phyloP scores from a whole-genome alignment of 2,797 vertebrate species.

The Danionella dracula region DNA sequence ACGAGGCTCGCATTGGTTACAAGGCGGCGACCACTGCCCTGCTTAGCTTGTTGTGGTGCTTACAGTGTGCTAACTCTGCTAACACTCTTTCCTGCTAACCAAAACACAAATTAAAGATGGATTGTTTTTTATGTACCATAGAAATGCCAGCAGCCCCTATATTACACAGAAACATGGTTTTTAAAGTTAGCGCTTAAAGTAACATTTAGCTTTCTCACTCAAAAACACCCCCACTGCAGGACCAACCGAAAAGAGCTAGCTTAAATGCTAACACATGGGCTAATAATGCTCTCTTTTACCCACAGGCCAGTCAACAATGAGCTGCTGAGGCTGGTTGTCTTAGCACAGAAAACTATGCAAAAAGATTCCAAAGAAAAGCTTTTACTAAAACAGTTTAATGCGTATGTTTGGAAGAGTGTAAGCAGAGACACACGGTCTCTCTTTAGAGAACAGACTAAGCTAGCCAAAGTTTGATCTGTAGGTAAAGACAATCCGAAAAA shows the following conservation, averaged over 20 bases:
- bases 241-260: not conserved
- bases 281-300: conserved; percentile 3
- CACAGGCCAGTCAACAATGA: not conserved
- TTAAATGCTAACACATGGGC: not conserved
- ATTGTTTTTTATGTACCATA: no score
- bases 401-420: conserved; percentile 36
- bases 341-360: conserved; percentile 80
- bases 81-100: not conserved
- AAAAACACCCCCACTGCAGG: not conserved
- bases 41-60: conserved; percentile 52
- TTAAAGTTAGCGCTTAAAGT: not conserved
- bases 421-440: conserved; percentile 47
- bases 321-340: conserved; percentile 63
- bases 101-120: not conserved
- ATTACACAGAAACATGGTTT: no score
- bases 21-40: conserved; percentile 5
- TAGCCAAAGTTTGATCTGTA: conserved; percentile 71
- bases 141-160: no score
- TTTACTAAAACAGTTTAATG: conserved; percentile 66
- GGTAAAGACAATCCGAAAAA: conserved; percentile 70
- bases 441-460: conserved; percentile 59
- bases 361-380: conserved; percentile 33
- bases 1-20: conserved; percentile 63
- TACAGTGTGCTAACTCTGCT: conserved; percentile 4
- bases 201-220: not conserved